phyloP scores from a whole-genome alignment of 2,888 invertebrate species.

The Euproctis similis region DNA sequence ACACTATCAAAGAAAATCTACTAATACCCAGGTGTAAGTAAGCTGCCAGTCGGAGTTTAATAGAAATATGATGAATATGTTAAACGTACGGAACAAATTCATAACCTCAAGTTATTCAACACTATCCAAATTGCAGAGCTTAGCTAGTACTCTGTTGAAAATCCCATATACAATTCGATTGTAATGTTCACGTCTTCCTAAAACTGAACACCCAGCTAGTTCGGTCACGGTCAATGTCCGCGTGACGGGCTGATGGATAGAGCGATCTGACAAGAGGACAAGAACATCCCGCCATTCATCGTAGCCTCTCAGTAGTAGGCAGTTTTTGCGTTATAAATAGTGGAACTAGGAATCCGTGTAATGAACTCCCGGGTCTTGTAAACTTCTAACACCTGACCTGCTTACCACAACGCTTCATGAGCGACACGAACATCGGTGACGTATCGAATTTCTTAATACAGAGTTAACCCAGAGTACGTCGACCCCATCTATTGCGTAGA shows the following conservation, averaged over 20 bases:
- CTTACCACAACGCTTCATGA: slow-evolving; percentile 37
- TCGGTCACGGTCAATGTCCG: slow-evolving; percentile 65
- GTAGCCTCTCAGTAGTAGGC: slow-evolving; percentile 28
- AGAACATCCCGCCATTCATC: slow-evolving; percentile 47
- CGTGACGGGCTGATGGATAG: slow-evolving; percentile 50
- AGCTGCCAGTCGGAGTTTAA: too few relatives aligned
- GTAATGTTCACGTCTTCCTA: too few relatives aligned
- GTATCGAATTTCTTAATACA: slow-evolving; percentile 45
- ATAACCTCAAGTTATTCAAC: too few relatives aligned
- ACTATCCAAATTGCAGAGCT: too few relatives aligned
- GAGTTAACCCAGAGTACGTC: slow-evolving; percentile 40
- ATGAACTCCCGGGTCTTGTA: slow-evolving; percentile 42
- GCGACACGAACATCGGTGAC: slow-evolving; percentile 39
- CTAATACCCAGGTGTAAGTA: too few relatives aligned
- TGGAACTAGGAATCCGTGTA: slow-evolving; percentile 45
- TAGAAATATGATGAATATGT: too few relatives aligned
- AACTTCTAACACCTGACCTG: slow-evolving; percentile 42
- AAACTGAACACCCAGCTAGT: slow-evolving; percentile 52
- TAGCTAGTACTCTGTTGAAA: too few relatives aligned
- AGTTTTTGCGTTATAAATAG: slow-evolving; percentile 58
- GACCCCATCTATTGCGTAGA: slow-evolving; percentile 39
- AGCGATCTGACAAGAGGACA: slow-evolving; percentile 60
- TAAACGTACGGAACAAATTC: too few relatives aligned
- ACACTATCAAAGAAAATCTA: too few relatives aligned
- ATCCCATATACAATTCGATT: too few relatives aligned